Base-by-base conservation (phyloP, 2,113 vertebrate genomes). In the Stomatorhinus ivindoensis region DNA sequence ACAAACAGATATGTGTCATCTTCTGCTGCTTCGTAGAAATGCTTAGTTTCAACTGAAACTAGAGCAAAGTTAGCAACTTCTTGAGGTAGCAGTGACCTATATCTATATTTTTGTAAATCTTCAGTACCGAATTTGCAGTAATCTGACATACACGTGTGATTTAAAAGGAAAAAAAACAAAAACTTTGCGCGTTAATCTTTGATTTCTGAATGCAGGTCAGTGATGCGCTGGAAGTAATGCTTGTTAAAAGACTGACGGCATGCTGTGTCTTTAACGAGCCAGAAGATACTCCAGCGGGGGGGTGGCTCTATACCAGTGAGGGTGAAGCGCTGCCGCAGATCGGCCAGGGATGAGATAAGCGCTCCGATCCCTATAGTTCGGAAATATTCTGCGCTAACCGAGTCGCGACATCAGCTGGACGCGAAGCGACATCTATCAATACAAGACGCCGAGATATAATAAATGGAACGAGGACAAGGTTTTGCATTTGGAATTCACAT, bases 181-280 rank as follows among this genome's bases (percentile, higher is more conserved):
- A 69, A 21, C 82, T 47, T 47, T 84, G 82, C 21, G 39, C 21
- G 42, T 84, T 44, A 10, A 84, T 47, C 21, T 47, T n/a, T 39
- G 44, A 21, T 27, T 84, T n/a, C 2, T 47, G 44, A 46, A 42
- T 84, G 42, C 82, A 35, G 24, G 10, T 69, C n/a, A 51, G 48
- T 15, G 85, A 86, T 55, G 51, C 51, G 39, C 55, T 27, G 35
- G n/a, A 24, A 82, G 31, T 13, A 50, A 51, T n/a, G 39, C 24
- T 21, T 17, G 44, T n/a, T 11, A 21, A 21, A 87, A 89, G 53
- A 47, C 24, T 90, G 90, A 55, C 73, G 42, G 94, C 90, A 93
- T 89, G 92, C 94, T 95, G 94, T 94, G 91, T 94, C 94, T 96
- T 96, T 95, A 95, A 96, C 94, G 94, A 89, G 92, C 93, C 92